These are phyloP conservation scores for Daboia siamensis DNA, from an alignment of 2,113 vertebrate genomes.

Conservation along the genomic window DNA sequence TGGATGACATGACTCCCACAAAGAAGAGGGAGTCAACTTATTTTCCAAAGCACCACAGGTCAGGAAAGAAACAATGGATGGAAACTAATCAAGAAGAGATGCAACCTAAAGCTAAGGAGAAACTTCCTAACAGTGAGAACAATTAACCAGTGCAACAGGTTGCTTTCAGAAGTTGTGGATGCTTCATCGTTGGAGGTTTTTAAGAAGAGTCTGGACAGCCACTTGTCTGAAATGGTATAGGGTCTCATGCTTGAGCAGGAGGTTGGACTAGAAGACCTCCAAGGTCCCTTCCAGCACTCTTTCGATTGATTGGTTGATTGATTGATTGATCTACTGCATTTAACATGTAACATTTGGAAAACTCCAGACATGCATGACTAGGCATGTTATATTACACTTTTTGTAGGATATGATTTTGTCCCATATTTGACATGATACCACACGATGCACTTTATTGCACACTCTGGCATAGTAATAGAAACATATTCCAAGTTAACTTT, in stretches of 20 bases:
- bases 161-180: neutral
- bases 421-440: too few relatives aligned
- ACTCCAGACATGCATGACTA: neutral
- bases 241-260: neutral
- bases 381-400: neutral
- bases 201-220: neutral
- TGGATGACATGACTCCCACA: neutral
- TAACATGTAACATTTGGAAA: neutral
- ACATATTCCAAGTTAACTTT: neutral
- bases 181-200: neutral
- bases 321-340: slow-evolving; percentile 34
- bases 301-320: neutral
- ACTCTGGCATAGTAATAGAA: neutral
- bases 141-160: neutral
- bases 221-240: neutral
- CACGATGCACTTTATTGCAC: neutral
- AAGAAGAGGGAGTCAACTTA: neutral
- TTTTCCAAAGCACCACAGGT: neutral
- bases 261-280: neutral
- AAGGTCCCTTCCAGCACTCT: neutral
- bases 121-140: neutral
- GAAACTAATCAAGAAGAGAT: neutral
- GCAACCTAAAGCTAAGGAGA: neutral
- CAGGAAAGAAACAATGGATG: neutral
- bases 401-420: neutral